Base-by-base conservation (phyloP, 2,888 invertebrate species). In the Protophormia terraenovae region DNA sequence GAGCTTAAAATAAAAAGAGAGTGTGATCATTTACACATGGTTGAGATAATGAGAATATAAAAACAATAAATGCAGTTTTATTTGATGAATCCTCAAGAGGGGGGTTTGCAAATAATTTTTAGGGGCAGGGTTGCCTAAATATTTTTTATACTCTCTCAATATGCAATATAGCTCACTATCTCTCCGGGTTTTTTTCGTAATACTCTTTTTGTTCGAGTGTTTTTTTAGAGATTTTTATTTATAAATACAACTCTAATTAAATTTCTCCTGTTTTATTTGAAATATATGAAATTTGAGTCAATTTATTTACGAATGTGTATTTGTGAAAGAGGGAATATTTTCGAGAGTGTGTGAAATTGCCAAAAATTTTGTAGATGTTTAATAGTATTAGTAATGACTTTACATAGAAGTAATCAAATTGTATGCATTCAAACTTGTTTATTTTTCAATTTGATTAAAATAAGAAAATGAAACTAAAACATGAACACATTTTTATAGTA, bases 381-480 rank as follows among this genome's bases (percentile, higher is more conserved):
- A 45, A 55, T 64, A 4, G 62, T 80, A 38, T n/a, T 75, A 32
- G 69, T 71, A 41, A 64, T 75, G 69, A 55, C 24, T 50, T 67
- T n/a, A 81, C 53, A 66, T 71, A 47, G 80, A 75, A 80, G 22
- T 78, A 41, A 76, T 80, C 47, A 72, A 84, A 69, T 29, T 45
- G 24, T 73, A 27, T 80, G 78, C 62, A 82, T 73, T 69, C 72
- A 58, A 85, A 85, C 85, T 82, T 82, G 85, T 85, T 82, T 82
- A 27, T 45, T 45, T 38, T 80, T 80, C 19, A 47, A 62, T 71
- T 76, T 71, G 60, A 76, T 66, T 38, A 50, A 71, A 76, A 8
- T 62, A 16, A 81, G n/a, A n/a, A n/a, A n/a, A n/a, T n/a, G n/a
- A 77, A 81, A 53, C 38, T 45, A 14, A 69, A 79, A 79, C 58